A percentile compares a stretch with the other conserved stretches of the same genome.
phyloP scores from a whole-genome alignment of 2,797 vertebrate genomes.

The Limnodromus scolopaceus region DNA sequence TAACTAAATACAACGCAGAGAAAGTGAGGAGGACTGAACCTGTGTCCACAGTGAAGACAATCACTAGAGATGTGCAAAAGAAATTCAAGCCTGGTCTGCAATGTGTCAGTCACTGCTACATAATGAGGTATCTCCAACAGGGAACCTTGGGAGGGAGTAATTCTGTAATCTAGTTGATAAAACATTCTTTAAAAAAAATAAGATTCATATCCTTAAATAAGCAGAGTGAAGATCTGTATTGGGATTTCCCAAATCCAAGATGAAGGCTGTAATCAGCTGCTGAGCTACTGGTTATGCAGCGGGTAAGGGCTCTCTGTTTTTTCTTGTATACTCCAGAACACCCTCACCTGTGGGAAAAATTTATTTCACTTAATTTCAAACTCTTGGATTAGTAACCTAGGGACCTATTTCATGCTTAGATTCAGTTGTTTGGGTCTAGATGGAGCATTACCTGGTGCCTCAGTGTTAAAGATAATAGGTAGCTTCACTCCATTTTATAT shows the following conservation, averaged over 20 bases:
- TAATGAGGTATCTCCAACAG: not conserved
- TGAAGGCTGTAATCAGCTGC: not conserved
- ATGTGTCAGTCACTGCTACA: rapidly evolving
- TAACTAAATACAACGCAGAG: not conserved
- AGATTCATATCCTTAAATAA: not conserved
- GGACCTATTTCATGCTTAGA: not conserved
- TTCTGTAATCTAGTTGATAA: not conserved
- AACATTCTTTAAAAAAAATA: not conserved
- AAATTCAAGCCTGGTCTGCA: not conserved
- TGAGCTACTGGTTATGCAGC: not conserved
- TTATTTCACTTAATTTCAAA: not conserved
- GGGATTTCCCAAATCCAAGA: not conserved
- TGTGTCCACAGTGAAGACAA: not conserved
- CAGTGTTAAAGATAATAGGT: not conserved
- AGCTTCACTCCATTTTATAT: not conserved
- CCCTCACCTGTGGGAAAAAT: not conserved
- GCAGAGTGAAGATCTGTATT: not conserved
- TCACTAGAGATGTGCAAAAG: not conserved
- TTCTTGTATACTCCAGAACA: not conserved
- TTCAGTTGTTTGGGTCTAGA: not conserved
- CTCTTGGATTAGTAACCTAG: not conserved
- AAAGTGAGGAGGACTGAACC: not conserved
- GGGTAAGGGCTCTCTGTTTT: not conserved
- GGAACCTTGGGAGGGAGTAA: not conserved
- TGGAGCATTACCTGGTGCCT: not conserved